These are phyloP conservation scores for Sakesphorus luctuosus DNA, from an alignment of 2,113 vertebrate genomes.

Conservation along the genomic window DNA sequence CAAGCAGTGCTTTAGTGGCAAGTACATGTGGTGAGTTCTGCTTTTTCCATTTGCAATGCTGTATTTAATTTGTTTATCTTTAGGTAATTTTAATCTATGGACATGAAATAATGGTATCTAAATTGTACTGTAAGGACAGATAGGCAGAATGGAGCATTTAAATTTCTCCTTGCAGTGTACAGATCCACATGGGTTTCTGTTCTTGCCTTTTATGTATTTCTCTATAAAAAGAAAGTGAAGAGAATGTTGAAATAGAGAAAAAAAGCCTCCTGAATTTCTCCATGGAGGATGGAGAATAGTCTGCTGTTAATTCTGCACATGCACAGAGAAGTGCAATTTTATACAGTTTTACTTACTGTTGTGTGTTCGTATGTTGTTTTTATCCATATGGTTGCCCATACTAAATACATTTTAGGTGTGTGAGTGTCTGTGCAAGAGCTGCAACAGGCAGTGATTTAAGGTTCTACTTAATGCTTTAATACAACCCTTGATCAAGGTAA, in stretches of 20 bases:
- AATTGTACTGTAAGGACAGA: neutral
- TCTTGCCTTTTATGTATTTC: neutral
- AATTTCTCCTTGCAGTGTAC: neutral
- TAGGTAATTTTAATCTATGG: neutral
- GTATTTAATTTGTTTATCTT: neutral
- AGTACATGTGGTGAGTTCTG: neutral
- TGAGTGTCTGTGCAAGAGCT: neutral
- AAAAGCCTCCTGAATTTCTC: neutral
- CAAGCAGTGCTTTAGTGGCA: neutral
- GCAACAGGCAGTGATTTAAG: neutral
- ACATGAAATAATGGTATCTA: neutral
- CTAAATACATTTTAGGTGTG: neutral
- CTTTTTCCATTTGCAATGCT: neutral
- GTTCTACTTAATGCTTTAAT: slow-evolving; percentile 42
- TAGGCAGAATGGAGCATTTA: neutral
- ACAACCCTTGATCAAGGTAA: slow-evolving; percentile 43
- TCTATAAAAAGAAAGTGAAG: neutral
- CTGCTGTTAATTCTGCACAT: neutral
- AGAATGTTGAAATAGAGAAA: neutral
- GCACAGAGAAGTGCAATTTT: neutral
- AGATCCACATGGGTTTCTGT: neutral
- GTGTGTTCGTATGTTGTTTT: neutral
- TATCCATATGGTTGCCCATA: neutral
- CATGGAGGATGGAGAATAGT: neutral
- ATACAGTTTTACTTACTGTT: neutral